A percentile compares a stretch with the other conserved stretches of the same genome.
phyloP scores from a whole-genome alignment of 1,140 invertebrate species.

The Drosophila eugracilis region DNA sequence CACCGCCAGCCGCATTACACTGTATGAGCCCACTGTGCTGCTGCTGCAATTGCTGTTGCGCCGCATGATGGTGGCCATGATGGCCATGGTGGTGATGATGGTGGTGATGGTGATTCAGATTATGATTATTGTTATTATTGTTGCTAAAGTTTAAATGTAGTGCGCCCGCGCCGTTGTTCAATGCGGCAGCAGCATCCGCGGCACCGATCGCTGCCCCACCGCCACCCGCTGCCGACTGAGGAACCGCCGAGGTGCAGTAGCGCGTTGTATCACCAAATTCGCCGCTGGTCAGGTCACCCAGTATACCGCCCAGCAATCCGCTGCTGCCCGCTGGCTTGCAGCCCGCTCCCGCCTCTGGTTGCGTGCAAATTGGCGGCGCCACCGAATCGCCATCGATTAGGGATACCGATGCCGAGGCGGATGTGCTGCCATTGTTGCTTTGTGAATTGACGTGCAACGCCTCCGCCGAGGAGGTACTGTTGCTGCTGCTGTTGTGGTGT shows the following conservation, averaged over 20 bases:
- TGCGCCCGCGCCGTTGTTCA: slow-evolving; percentile 72
- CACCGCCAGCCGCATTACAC: slow-evolving; percentile 71
- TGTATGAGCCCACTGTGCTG: slow-evolving; percentile 77
- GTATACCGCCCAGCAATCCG: slow-evolving; percentile 74
- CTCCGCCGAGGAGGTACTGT: slow-evolving; percentile 60
- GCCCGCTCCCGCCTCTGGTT: slow-evolving; percentile 71
- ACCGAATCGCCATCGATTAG: slow-evolving; percentile 79
- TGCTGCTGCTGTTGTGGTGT: slow-evolving; percentile 52
- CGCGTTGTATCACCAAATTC: slow-evolving; percentile 84
- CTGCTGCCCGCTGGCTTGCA: slow-evolving; percentile 73
- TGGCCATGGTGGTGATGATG: slow-evolving; percentile 54
- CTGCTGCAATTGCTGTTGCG: slow-evolving; percentile 35
- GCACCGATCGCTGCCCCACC: slow-evolving; percentile 6
- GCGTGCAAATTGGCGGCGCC: slow-evolving; percentile 80
- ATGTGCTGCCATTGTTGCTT: slow-evolving; percentile 58
- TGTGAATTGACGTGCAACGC: slow-evolving; percentile 72
- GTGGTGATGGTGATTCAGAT: slow-evolving; percentile 71
- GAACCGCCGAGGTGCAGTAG: slow-evolving; percentile 82
- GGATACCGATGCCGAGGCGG: slow-evolving; percentile 45
- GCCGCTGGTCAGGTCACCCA: slow-evolving; percentile 80
- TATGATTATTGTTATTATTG: slow-evolving; percentile 82
- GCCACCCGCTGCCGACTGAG: slow-evolving; percentile 26
- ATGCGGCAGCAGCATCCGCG: slow-evolving; percentile 26
- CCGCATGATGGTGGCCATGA: slow-evolving; percentile 45
- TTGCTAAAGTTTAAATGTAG: slow-evolving; percentile 83